Evolutionary conservation across 2,888 invertebrate genomes (phyloP).

Genomic region (Boloria selene): DNA sequence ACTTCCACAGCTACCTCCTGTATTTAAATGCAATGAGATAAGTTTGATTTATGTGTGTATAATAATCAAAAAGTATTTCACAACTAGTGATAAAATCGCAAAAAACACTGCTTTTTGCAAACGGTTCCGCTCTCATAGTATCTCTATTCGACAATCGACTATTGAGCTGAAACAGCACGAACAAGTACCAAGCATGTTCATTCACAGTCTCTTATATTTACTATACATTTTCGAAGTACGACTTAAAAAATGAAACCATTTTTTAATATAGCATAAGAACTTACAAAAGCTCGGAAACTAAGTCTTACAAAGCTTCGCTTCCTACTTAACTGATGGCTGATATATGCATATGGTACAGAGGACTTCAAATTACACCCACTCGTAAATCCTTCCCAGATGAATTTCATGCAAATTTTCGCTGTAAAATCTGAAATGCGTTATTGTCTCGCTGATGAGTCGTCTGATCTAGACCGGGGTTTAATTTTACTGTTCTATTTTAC

Average conservation of each 20-base stretch:
- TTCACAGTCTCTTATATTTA: background rate
- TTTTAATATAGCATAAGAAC: slow-evolving; percentile 7
- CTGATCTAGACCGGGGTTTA: slow-evolving; percentile 40
- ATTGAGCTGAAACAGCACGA: too few relatives aligned
- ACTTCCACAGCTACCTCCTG: too few relatives aligned
- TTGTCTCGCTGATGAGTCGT: slow-evolving; percentile 46
- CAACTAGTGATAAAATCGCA: too few relatives aligned
- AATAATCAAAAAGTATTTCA: too few relatives aligned
- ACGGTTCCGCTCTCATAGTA: too few relatives aligned
- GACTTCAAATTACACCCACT: slow-evolving; percentile 53
- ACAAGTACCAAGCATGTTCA: too few relatives aligned
- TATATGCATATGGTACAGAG: slow-evolving; percentile 46
- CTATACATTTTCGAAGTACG: background rate
- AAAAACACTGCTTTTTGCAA: too few relatives aligned
- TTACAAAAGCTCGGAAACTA: slow-evolving; percentile 13
- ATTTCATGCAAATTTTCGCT: slow-evolving; percentile 60
- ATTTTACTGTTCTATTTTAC: slow-evolving; percentile 35
- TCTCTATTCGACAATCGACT: too few relatives aligned
- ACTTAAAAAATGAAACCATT: background rate
- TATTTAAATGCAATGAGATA: too few relatives aligned
- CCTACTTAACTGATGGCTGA: slow-evolving; percentile 22
- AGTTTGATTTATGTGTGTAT: too few relatives aligned
- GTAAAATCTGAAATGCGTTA: slow-evolving; percentile 48
- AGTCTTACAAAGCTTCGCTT: slow-evolving; percentile 22
- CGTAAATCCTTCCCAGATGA: slow-evolving; percentile 58